Percentiles rank a stretch among this genome's conserved stretches.
phyloP scores from a whole-genome alignment of 2,113 vertebrate genomes.

The Bujurquina vittata region DNA sequence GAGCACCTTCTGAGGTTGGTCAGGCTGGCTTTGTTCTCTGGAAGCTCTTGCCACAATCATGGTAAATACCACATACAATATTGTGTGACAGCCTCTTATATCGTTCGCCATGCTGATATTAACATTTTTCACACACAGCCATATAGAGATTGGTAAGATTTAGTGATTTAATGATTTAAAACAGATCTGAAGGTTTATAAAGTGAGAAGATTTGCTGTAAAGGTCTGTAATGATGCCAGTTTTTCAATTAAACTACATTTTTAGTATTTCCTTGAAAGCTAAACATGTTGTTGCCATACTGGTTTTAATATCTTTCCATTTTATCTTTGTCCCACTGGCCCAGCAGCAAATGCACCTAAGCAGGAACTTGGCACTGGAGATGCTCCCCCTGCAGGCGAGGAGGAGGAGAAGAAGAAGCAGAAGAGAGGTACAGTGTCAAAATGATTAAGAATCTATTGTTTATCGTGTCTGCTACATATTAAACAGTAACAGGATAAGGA shows the following conservation, averaged over 20 bases:
- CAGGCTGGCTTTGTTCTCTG: neutral
- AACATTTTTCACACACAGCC: neutral
- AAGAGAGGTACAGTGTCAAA: slow-evolving; percentile 86
- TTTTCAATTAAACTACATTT: neutral
- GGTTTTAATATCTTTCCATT: slow-evolving; percentile 36
- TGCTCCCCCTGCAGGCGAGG: slow-evolving; percentile 86
- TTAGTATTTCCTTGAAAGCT: neutral
- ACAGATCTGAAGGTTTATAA: neutral
- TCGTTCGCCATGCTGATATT: neutral
- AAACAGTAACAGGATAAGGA: neutral
- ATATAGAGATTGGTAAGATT: neutral
- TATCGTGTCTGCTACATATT: neutral
- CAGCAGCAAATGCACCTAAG: slow-evolving; percentile 86
- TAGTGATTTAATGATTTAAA: neutral
- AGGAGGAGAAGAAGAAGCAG: slow-evolving; percentile 99
- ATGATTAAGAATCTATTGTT: neutral
- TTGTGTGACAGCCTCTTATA: too few relatives aligned
- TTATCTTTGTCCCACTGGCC: slow-evolving; percentile 47
- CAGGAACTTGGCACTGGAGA: slow-evolving; percentile 88
- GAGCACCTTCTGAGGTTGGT: neutral
- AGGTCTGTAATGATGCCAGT: neutral
- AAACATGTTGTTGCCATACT: neutral
- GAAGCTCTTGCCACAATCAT: neutral
- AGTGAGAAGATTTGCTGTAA: neutral
- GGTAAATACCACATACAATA: neutral